Evolutionary conservation across 2,888 invertebrate genomes (phyloP).

Genomic region (Aphodius sticticus): DNA sequence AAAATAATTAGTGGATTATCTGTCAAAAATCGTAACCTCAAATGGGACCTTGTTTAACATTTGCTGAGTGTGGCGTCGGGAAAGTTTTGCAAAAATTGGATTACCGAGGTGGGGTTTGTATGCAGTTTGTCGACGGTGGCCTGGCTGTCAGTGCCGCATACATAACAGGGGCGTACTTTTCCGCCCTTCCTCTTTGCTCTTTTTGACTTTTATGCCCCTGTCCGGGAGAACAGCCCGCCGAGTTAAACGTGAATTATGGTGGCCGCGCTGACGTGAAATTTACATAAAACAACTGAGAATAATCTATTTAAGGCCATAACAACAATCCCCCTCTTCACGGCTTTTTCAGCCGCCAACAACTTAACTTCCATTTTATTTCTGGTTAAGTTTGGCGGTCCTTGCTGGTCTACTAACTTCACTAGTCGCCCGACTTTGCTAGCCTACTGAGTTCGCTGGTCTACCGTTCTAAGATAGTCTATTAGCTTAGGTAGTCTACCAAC

Average conservation of each 20-base stretch:
- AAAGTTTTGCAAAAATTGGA: not conserved
- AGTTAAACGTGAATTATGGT: not conserved
- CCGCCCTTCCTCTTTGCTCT: not conserved
- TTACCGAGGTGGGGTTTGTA: not conserved
- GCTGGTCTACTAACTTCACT: too few relatives aligned
- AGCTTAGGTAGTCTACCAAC: too few relatives aligned
- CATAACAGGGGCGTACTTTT: not conserved
- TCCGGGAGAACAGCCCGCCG: not conserved
- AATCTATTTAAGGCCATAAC: conserved; percentile 4
- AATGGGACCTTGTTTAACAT: not conserved
- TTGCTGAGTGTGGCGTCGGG: not conserved
- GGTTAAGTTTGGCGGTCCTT: too few relatives aligned
- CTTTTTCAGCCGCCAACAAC: not conserved
- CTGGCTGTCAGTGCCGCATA: not conserved
- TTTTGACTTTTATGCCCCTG: not conserved
- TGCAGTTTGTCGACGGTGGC: not conserved
- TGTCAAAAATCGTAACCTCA: too few relatives aligned
- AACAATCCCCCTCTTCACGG: not conserved
- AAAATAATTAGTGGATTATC: too few relatives aligned
- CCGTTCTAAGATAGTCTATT: too few relatives aligned
- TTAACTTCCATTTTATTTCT: too few relatives aligned
- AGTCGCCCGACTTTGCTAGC: too few relatives aligned
- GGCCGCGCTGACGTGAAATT: not conserved
- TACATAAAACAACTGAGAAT: conserved; percentile 4
- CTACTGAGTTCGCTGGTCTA: too few relatives aligned